Base-by-base conservation (phyloP, 2,113 vertebrate genomes). In the Octodon degus region DNA sequence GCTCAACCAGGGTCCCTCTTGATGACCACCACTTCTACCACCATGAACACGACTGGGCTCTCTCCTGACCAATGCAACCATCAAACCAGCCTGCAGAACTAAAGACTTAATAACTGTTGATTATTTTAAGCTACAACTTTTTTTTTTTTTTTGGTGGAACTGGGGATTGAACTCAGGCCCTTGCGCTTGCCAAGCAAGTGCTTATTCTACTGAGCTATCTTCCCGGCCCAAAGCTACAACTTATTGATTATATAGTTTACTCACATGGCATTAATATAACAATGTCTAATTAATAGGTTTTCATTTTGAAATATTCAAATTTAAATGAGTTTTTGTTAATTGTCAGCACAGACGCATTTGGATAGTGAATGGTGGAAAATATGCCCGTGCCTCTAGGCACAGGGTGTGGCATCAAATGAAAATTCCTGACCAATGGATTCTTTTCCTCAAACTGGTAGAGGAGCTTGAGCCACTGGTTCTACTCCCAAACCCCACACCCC, bases 231-330 rank as follows among this genome's bases (percentile, higher is more conserved):
- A 68, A 95, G 34, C 7, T 47, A 47, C 63, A 37, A 7, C 17
- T 37, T 65, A 1, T 82, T 25, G 74, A 76, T 37, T 37, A 12
- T 1, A 7, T 1, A 58, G 3, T 82, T 91, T 79, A 22, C 55
- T 67, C 89, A 62, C 11, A 2, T 65, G 40, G 7, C 32, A 86
- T 89, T 86, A 67, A 74, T 53, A 81, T 86, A 50, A 53, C 5
- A 32, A 37, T 83, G 79, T n/a, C 65, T 90, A n/a, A 40, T 19
- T 22, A 32, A 12, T 76, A 37, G 3, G 86, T 10, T 32, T 74
- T 88, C 40, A 65, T 86, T 93, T 87, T 30, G 86, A 50, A 90
- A 27, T 67, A 81, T 76, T 63, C 19, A 96, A 30, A 34, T 92
- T 32, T 70, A 86, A 72, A 55, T 81, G 11, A 58, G 55, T 24